Conservation (phyloP, 2,113 vertebrate genomes). For the Coracopsis vasa region DNA sequence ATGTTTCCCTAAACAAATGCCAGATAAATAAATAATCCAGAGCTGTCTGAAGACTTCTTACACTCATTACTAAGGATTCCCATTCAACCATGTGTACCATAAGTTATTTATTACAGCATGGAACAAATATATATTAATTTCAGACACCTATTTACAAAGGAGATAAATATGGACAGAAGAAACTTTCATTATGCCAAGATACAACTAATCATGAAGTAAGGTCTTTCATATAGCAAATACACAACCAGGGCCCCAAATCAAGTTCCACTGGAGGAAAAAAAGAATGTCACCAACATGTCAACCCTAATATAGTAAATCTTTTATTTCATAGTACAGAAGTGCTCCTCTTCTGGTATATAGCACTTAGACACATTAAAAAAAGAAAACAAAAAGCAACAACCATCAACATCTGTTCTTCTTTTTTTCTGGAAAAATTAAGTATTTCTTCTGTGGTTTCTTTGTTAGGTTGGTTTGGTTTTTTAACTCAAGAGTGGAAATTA, state of each 20-base stretch:
- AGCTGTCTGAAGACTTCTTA: neutral
- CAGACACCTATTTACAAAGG: neutral
- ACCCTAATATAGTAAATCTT: neutral
- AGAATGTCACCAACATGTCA: neutral
- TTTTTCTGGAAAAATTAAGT: neutral
- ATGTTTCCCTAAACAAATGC: neutral
- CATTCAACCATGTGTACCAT: neutral
- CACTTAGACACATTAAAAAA: neutral
- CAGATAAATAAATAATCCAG: neutral
- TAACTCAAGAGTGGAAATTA: neutral
- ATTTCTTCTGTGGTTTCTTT: neutral
- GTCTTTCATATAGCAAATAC: neutral
- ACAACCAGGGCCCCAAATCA: neutral
- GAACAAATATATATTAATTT: neutral
- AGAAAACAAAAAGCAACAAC: neutral
- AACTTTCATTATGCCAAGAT: neutral
- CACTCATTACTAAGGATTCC: neutral
- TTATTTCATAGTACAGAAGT: neutral
- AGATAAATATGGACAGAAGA: neutral
- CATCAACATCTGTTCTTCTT: neutral
- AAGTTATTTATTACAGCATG: neutral
- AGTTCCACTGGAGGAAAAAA: neutral
- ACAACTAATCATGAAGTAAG: neutral
- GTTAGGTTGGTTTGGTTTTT: neutral
- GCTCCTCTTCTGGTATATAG: neutral